Percentiles rank a stretch among this genome's conserved stretches.
Evolutionary conservation across 2,797 vertebrate genomes (phyloP).

Genomic region (Xenopus petersii): DNA sequence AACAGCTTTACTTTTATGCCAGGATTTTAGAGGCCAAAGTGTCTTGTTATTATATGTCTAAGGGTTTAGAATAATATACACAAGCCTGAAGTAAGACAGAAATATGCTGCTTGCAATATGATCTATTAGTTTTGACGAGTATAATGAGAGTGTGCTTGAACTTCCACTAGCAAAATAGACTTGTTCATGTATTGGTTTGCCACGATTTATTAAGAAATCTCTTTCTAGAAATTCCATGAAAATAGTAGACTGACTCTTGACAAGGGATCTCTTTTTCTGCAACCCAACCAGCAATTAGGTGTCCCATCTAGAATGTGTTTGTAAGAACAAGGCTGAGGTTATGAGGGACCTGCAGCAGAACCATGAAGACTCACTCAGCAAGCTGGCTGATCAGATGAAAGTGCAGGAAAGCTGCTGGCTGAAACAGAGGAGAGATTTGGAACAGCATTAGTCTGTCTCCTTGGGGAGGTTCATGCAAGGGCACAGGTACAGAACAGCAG

Average conservation of each 20-base stretch:
- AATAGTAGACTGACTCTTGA: conserved; percentile 8
- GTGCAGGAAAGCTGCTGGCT: conserved; percentile 76
- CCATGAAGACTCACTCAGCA: conserved; percentile 72
- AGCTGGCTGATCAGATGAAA: conserved; percentile 74
- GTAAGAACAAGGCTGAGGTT: conserved; percentile 64
- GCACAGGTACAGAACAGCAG: conserved; percentile 64
- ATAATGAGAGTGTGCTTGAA: background rate
- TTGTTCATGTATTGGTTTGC: background rate
- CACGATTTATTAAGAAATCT: background rate
- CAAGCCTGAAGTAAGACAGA: background rate
- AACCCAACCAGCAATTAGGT: conserved; percentile 56
- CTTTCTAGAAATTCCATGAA: background rate
- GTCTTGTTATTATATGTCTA: background rate
- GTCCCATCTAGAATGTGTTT: conserved; percentile 66
- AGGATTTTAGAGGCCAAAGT: too few species aligned
- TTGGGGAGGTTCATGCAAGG: conserved; percentile 66
- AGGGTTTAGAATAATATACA: background rate
- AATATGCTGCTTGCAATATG: background rate
- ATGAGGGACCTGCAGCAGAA: conserved; percentile 69
- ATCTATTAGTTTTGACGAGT: background rate
- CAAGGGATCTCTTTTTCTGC: conserved; percentile 35
- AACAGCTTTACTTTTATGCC: background rate
- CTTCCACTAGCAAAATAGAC: background rate
- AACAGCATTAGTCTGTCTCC: conserved; percentile 66
- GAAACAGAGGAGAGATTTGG: conserved; percentile 67